Conservation (phyloP, 2,113 vertebrate species). For the Grus americana region DNA sequence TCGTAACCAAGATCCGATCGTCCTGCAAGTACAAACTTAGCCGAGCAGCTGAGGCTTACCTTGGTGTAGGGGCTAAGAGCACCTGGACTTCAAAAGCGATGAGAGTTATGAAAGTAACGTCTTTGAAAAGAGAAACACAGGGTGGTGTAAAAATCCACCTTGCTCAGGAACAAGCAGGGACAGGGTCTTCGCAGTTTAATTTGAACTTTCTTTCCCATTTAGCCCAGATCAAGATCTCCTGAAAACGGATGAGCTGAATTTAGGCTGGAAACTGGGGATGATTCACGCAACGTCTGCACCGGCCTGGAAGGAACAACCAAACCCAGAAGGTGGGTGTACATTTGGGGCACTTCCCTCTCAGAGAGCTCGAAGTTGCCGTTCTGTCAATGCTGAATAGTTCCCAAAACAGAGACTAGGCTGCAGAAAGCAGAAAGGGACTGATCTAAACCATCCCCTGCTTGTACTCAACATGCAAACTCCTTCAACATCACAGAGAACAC, state of each 20-base stretch:
- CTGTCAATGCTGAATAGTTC: background rate
- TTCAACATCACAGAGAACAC: background rate
- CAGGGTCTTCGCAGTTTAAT: background rate
- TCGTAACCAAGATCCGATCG: conserved; percentile 15
- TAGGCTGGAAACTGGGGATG: background rate
- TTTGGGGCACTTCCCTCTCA: background rate
- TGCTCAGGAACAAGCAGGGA: background rate
- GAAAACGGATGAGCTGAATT: background rate
- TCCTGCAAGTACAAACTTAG: conserved; percentile 18
- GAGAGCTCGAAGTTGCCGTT: background rate
- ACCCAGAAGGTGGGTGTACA: background rate
- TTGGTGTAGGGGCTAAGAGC: conserved; percentile 10
- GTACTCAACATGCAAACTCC: background rate
- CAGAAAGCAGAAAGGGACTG: background rate
- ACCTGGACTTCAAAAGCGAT: background rate
- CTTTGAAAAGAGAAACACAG: background rate
- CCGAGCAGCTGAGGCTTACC: background rate
- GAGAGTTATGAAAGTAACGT: background rate
- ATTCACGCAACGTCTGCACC: background rate
- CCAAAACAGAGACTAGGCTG: background rate
- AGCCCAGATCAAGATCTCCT: background rate
- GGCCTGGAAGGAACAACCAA: background rate
- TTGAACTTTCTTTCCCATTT: background rate
- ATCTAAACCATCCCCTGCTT: background rate
- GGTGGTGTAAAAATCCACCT: background rate